A percentile compares a stretch with the other conserved stretches of the same genome.
These are phyloP conservation scores for Regulus satrapa DNA, from an alignment of 2,113 vertebrate species.

Conservation along the genomic window DNA sequence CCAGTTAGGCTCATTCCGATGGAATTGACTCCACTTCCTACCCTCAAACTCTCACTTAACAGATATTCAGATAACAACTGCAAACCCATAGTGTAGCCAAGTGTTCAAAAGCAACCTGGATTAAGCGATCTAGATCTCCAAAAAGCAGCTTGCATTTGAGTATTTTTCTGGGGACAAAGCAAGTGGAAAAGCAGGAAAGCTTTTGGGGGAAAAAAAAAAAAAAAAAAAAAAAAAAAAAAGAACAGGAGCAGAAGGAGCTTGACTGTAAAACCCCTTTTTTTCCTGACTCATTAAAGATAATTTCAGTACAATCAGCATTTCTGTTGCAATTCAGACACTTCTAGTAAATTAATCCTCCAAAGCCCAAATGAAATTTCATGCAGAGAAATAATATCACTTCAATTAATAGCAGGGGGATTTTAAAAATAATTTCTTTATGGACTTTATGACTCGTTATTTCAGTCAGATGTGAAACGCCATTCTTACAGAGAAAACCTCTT, in stretches of 20 bases:
- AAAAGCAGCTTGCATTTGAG: background rate
- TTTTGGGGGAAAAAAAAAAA: background rate
- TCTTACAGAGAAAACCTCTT: background rate
- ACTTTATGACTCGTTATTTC: background rate
- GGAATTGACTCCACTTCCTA: background rate
- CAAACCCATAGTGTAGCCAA: fast-evolving
- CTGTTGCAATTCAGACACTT: background rate
- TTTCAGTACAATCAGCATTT: background rate
- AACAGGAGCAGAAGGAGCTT: background rate
- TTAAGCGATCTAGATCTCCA: background rate
- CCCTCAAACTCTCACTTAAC: background rate
- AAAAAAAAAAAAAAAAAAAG: too few relatives aligned
- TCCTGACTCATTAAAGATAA: background rate
- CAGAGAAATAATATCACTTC: background rate
- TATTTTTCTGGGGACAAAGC: background rate
- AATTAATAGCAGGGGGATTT: background rate
- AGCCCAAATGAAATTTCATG: background rate
- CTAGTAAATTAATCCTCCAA: background rate
- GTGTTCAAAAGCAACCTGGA: fast-evolving
- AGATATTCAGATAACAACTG: background rate
- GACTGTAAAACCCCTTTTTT: background rate
- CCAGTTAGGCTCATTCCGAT: background rate
- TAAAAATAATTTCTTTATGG: background rate
- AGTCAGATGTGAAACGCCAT: background rate
- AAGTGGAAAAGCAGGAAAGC: background rate